Conservation (phyloP, 1,140 invertebrate species). For the Formica selysi region DNA sequence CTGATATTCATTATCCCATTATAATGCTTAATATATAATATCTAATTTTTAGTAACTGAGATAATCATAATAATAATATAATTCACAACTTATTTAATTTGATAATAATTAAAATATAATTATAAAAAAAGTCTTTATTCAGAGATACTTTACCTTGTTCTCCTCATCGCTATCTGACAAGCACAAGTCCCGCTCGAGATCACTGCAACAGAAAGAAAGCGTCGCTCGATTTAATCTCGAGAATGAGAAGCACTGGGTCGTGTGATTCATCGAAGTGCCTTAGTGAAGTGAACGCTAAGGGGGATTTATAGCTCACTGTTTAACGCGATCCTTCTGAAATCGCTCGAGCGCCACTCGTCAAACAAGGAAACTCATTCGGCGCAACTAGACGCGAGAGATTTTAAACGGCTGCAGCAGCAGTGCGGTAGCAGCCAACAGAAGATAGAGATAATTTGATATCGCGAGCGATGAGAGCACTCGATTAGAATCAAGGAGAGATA, state of each 20-base stretch:
- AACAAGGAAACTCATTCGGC: conserved; percentile 25
- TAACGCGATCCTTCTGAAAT: conserved; percentile 45
- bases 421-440: not conserved
- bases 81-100: not conserved
- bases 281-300: conserved; percentile 24
- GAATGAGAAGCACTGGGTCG: conserved; percentile 9
- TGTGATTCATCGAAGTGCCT: conserved; percentile 50
- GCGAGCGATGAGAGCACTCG: conserved; percentile 41
- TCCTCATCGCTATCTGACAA: conserved; percentile 88
- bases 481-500: conserved; percentile 70
- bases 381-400: conserved; percentile 28
- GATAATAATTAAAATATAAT: not conserved
- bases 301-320: conserved; percentile 45
- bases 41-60: not conserved
- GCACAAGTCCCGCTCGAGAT: conserved; percentile 87
- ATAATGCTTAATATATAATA: not conserved
- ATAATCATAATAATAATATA: not conserved
- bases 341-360: conserved; percentile 23
- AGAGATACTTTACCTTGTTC: conserved; percentile 69
- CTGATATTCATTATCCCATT: not conserved
- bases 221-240: conserved; percentile 11
- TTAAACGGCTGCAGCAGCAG: conserved; percentile 9
- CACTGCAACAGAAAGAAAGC: conserved; percentile 80
- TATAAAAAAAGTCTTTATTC: not conserved
- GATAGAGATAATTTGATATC: conserved; percentile 52